Evolutionary conservation across 1,140 invertebrate genomes (phyloP).

Genomic region (Achroia grisella): DNA sequence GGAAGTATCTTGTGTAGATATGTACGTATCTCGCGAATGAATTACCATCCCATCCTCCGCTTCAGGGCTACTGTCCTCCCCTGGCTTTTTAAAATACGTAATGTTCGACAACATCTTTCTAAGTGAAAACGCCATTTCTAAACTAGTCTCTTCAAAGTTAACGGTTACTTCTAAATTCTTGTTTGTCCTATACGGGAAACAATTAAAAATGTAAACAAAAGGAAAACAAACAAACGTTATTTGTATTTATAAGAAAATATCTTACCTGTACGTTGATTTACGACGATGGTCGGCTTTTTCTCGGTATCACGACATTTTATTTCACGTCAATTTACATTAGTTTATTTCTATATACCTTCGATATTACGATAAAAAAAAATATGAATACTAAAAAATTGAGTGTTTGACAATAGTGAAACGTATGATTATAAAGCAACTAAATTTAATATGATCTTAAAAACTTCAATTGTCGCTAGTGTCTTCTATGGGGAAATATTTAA

Average conservation of each 20-base stretch:
- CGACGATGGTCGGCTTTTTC: not conserved
- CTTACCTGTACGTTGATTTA: constrained; percentile 7
- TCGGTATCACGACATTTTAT: constrained; percentile 15
- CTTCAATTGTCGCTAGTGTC: constrained; percentile 1
- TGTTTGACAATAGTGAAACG: constrained; percentile 11
- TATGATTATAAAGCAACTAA: constrained; percentile 3
- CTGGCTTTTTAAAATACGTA: constrained; percentile 52
- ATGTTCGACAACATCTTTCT: constrained; percentile 60
- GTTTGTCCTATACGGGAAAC: not conserved
- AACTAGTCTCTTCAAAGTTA: not conserved
- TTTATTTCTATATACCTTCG: constrained; percentile 16
- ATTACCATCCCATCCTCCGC: not conserved
- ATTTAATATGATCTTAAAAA: not conserved
- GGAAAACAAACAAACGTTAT: constrained; percentile 3
- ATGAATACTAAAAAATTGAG: not conserved
- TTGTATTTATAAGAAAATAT: not conserved
- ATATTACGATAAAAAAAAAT: not conserved
- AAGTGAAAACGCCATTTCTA: constrained; percentile 56
- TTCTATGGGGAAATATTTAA: no score
- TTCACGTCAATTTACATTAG: not conserved
- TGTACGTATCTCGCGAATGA: constrained; percentile 14
- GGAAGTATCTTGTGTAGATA: constrained; percentile 8
- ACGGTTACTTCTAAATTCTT: no score
- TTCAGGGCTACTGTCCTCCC: constrained; percentile 19
- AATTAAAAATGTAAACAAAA: not conserved